phyloP scores from a whole-genome alignment of 2,888 invertebrate genomes.

The Lasius platythorax region DNA sequence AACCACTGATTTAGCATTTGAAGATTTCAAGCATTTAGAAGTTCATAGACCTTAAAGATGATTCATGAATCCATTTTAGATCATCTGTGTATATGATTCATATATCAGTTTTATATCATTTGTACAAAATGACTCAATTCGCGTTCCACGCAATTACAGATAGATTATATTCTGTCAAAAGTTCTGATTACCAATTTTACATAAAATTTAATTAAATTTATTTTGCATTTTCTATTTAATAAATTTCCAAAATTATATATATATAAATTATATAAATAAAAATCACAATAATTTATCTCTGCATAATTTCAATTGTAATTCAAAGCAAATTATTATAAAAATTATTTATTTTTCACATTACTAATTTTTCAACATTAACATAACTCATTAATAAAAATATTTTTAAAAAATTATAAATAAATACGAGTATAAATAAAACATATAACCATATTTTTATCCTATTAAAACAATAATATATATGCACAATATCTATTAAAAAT shows the following conservation, averaged over 20 bases:
- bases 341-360: background rate
- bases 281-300: background rate
- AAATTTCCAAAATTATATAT: background rate
- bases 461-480: background rate
- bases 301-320: background rate
- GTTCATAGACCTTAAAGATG: conserved; percentile 43
- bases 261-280: background rate
- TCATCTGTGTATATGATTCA: conserved; percentile 36
- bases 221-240: background rate
- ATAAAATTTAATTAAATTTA: conserved; percentile 2
- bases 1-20: background rate
- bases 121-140: conserved; percentile 9
- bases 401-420: background rate
- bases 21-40: background rate
- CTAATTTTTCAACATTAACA: background rate
- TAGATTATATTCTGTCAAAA: background rate
- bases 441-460: background rate
- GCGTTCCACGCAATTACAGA: background rate
- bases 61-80: conserved; percentile 43
- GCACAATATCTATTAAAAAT: background rate
- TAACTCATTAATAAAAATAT: background rate
- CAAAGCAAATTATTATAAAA: background rate
- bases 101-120: conserved; percentile 30
- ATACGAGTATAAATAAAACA: background rate
- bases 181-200: background rate